Evolutionary conservation across 2,113 vertebrate genomes (phyloP), one percentile per base, ranked within the genome.

Genomic region (Lophotis ruficrista): DNA sequence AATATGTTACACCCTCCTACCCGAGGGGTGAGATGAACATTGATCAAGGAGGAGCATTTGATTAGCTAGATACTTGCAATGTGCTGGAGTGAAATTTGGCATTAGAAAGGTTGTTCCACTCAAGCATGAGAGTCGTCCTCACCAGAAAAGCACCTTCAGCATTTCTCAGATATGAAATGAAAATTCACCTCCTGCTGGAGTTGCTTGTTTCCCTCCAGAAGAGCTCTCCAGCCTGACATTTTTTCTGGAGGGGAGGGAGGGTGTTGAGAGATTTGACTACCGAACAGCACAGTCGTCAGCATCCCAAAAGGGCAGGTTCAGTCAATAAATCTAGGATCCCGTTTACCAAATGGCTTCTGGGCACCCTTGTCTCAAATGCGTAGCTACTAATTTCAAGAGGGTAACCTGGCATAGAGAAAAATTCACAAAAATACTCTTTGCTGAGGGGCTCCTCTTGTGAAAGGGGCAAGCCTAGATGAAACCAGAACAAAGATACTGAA

Each of bases 191-290:
- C 65, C 80, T 61, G 65, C 61, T 75, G 6, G 3, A 75, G 54
- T 35, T 86, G 35, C 76, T 86, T n/a, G 16, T 89, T 89, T 71
- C 53, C 53, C 80, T 92, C 79, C 48, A 95, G 92, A 96, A 94
- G 64, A 79, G 69, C 90, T 94, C 79, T 86, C 51, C 90, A 87
- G 70, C 37, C 54, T 87, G 53, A 56, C n/a, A 57, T 68, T 80
- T 79, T 92, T 94, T 93, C 93, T 96, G 93, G 61, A 96, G 91
- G 95, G 89, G 24, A 95, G 69, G 88, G 92, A 93, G 83, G 60
- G 65, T 87, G 66, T 72, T 85, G 89, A 95, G 30, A 38, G 7
- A 89, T 95, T 94, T 92, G 92, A 72, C 77, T 97, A 35, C 77
- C 33, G 86, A 94, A 69, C 65, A 79, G 60, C 12, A 5, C 69